Conservation (phyloP, 1,140 invertebrate genomes). For the Pinna nobilis region DNA sequence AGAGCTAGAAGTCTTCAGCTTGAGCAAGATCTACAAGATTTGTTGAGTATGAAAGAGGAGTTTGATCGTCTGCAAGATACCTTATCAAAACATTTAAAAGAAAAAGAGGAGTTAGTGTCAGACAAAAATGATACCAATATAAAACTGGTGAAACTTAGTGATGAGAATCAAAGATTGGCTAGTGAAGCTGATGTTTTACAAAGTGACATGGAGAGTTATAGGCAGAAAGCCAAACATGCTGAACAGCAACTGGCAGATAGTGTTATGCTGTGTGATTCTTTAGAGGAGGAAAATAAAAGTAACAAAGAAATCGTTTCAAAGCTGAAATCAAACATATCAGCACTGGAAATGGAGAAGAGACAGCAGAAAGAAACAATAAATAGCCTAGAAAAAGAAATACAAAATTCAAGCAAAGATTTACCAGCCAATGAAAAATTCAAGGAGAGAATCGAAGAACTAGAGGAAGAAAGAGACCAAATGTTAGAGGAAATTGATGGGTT, state of each 20-base stretch:
- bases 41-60: too few species aligned
- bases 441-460: slow-evolving; percentile 36
- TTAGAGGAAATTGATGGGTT: slow-evolving; percentile 65
- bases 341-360: slow-evolving; percentile 24
- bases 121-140: not conserved
- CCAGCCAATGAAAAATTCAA: slow-evolving; percentile 19
- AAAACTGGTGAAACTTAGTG: not conserved
- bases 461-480: slow-evolving; percentile 57
- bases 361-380: not conserved
- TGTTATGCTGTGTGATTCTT: slow-evolving; percentile 34
- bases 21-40: too few species aligned
- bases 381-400: not conserved
- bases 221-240: slow-evolving; percentile 4
- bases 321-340: slow-evolving; percentile 12
- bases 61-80: not conserved
- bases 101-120: not conserved
- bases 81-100: not conserved
- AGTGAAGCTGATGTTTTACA: not conserved
- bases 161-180: slow-evolving; percentile 18
- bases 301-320: slow-evolving; percentile 37
- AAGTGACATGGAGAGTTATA: not conserved
- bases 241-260: slow-evolving; percentile 34
- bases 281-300: slow-evolving; percentile 42
- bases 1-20: too few species aligned
- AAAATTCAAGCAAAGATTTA: slow-evolving; percentile 29